phyloP scores from a whole-genome alignment of 2,888 invertebrate genomes.

The Mongoloraphidia duomilia region DNA sequence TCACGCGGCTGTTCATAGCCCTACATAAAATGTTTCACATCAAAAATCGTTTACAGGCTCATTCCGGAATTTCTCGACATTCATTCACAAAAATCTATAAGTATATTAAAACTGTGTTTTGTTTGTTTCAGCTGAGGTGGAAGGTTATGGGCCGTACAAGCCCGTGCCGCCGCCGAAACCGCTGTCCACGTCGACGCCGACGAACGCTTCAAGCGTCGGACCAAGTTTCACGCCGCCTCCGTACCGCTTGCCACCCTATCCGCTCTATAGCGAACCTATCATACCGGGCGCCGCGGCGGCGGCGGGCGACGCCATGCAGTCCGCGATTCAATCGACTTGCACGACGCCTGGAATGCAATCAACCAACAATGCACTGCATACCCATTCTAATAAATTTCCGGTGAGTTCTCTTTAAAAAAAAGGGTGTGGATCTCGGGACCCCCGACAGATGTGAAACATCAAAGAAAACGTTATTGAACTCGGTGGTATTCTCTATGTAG shows the following conservation, averaged over 20 bases:
- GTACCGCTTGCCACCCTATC: conserved; percentile 55
- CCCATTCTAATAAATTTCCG: conserved; percentile 67
- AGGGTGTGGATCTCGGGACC: too few species aligned
- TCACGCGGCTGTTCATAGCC: too few species aligned
- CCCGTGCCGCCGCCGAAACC: conserved; percentile 44
- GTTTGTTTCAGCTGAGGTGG: conserved; percentile 34
- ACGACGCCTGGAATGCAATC: conserved; percentile 18
- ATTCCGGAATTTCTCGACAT: too few species aligned
- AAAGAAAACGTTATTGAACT: too few species aligned
- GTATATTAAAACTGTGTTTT: background rate
- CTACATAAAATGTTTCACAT: too few species aligned
- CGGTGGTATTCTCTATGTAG: too few species aligned
- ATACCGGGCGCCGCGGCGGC: conserved; percentile 29
- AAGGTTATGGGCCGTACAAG: conserved; percentile 42
- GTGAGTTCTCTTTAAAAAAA: conserved; percentile 43
- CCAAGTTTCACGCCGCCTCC: conserved; percentile 31
- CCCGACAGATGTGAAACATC: too few species aligned
- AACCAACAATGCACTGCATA: conserved; percentile 41
- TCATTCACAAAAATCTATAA: too few species aligned
- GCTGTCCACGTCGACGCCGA: conserved; percentile 29
- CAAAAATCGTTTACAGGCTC: too few species aligned
- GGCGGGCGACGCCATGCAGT: conserved; percentile 29
- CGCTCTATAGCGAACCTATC: conserved; percentile 43
- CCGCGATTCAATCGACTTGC: conserved; percentile 12
- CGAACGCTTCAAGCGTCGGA: conserved; percentile 29